phyloP scores from a whole-genome alignment of 2,797 vertebrate species.

The Tokudaia tokunoshimensis region DNA sequence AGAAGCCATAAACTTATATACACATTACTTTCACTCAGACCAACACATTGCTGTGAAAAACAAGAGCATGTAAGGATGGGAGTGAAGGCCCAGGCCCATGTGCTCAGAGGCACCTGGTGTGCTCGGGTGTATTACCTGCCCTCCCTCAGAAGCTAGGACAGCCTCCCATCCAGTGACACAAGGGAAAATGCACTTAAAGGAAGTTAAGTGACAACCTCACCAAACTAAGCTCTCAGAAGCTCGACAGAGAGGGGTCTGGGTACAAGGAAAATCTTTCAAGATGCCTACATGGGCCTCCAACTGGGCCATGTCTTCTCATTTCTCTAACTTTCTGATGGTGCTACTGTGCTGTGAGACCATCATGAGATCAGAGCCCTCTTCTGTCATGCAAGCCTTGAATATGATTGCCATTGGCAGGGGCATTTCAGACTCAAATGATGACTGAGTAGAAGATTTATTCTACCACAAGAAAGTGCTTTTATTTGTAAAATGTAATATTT shows the following conservation, averaged over 20 bases:
- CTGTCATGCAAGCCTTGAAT: not conserved
- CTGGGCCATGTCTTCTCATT: not conserved
- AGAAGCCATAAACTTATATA: not conserved
- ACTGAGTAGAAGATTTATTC: not conserved
- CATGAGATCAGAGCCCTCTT: not conserved
- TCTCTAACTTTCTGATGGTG: not conserved
- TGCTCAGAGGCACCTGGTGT: constrained; percentile 1
- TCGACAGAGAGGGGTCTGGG: not conserved
- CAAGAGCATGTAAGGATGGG: not conserved
- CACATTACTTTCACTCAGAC: constrained; percentile 43
- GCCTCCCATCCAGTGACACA: not conserved
- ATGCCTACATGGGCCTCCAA: not conserved
- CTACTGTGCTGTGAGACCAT: not conserved
- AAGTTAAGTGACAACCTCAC: not conserved
- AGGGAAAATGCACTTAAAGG: constrained; percentile 10
- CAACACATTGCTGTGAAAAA: constrained; percentile 1
- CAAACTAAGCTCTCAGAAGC: constrained; percentile 29
- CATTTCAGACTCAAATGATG: not conserved
- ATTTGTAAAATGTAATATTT: constrained; percentile 47
- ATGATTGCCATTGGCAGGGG: not conserved
- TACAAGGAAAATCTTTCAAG: not conserved
- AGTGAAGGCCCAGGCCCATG: not conserved
- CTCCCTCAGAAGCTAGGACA: not conserved
- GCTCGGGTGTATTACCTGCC: not conserved
- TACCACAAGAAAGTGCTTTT: constrained; percentile 40